phyloP scores from a whole-genome alignment of 2,113 vertebrate species.

The Aleadryas rufinucha region DNA sequence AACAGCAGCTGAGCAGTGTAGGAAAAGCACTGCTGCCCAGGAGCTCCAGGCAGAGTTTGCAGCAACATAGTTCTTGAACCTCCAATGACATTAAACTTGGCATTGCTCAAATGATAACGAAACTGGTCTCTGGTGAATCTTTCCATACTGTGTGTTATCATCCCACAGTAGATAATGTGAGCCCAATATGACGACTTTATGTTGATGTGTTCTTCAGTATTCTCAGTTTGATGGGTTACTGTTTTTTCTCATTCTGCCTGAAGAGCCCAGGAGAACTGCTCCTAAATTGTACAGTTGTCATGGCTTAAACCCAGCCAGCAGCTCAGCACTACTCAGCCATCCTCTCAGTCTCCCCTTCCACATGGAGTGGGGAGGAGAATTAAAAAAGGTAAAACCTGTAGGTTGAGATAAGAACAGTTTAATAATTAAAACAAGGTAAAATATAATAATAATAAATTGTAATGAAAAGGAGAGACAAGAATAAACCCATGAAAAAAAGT shows the following conservation, averaged over 20 bases:
- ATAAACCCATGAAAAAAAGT: not conserved
- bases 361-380: not conserved
- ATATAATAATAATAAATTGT: not conserved
- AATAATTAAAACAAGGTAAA: not conserved
- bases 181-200: not conserved
- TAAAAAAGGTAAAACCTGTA: rapidly evolving
- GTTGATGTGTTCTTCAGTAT: not conserved
- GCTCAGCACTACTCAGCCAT: not conserved
- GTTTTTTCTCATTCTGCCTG: not conserved
- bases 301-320: not conserved
- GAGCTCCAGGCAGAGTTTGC: not conserved
- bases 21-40: not conserved
- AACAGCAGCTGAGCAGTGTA: not conserved
- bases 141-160: not conserved
- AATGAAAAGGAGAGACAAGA: not conserved
- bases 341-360: not conserved
- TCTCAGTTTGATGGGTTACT: not conserved
- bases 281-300: not conserved
- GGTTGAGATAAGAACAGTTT: not conserved
- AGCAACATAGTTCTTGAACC: not conserved
- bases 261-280: not conserved
- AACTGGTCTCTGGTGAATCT: not conserved
- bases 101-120: not conserved
- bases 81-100: not conserved
- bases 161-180: not conserved